Percentiles rank a stretch among this genome's conserved stretches.
These are phyloP conservation scores for Caerostris darwini DNA, from an alignment of 1,140 invertebrate genomes.

Conservation along the genomic window DNA sequence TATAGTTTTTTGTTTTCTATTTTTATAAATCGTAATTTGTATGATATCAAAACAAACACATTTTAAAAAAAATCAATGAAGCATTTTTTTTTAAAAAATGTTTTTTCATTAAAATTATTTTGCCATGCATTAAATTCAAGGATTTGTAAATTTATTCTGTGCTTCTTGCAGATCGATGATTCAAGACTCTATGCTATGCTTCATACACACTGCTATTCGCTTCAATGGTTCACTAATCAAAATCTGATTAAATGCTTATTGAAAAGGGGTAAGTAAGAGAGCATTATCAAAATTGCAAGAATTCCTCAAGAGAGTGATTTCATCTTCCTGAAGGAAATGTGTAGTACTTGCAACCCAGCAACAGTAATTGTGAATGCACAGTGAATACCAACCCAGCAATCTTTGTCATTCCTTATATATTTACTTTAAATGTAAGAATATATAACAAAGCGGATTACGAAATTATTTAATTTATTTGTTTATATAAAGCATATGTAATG, in stretches of 20 bases:
- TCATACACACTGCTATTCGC: background rate
- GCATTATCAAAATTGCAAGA: background rate
- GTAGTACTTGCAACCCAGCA: background rate
- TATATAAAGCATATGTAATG: no score
- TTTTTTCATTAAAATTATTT: no score
- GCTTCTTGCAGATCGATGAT: background rate
- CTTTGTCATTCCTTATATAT: no score
- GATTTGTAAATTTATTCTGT: background rate
- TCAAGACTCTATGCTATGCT: background rate
- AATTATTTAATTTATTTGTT: no score
- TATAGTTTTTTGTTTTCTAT: no score
- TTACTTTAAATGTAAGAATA: no score
- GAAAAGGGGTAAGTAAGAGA: background rate
- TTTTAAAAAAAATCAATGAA: no score
- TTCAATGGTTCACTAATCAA: background rate
- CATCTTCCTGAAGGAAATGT: background rate
- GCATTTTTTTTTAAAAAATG: no score
- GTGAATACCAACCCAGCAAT: background rate
- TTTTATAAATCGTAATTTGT: no score
- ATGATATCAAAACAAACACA: no score
- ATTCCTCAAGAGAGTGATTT: background rate
- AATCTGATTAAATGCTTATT: slow-evolving; percentile 25
- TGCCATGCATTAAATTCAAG: no score
- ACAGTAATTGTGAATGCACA: background rate
- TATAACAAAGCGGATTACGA: no score